These are phyloP conservation scores for Abrostola tripartita DNA, from an alignment of 2,888 invertebrate genomes.

Conservation along the genomic window DNA sequence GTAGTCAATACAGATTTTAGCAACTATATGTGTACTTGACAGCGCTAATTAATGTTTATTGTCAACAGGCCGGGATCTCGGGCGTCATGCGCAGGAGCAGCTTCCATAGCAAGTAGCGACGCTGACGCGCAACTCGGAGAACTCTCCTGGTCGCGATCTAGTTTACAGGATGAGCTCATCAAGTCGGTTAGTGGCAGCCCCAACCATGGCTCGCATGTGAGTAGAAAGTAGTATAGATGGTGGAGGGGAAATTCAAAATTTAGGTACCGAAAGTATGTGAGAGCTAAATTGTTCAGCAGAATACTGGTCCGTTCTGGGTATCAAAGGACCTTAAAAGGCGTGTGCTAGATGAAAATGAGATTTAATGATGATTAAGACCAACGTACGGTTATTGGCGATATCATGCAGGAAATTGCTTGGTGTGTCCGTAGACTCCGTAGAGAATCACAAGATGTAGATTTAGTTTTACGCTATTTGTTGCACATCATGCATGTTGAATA, in stretches of 20 bases:
- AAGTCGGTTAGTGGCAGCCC: constrained; percentile 89
- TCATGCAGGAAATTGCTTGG: constrained; percentile 27
- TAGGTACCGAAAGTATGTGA: background rate
- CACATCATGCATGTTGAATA: constrained; percentile 30
- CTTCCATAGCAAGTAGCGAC: constrained; percentile 87
- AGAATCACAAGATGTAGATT: constrained; percentile 28
- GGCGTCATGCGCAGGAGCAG: constrained; percentile 89
- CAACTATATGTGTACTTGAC: no score
- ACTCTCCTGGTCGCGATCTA: constrained; percentile 90
- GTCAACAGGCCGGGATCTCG: constrained; percentile 82
- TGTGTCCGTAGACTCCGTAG: constrained; percentile 13
- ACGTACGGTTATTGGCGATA: constrained; percentile 15
- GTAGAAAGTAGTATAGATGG: constrained; percentile 63
- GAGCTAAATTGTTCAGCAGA: no score
- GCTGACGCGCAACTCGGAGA: constrained; percentile 85
- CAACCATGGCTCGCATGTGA: constrained; percentile 80
- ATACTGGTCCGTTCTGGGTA: background rate
- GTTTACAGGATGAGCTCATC: constrained; percentile 91
- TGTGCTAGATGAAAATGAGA: constrained; percentile 11
- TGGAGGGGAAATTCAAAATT: constrained; percentile 13
- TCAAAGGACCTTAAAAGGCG: background rate
- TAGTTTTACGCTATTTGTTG: constrained; percentile 34
- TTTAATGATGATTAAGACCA: constrained; percentile 1
- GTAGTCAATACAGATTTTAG: no score
- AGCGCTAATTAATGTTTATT: no score